Base-by-base conservation (phyloP, 2,113 vertebrate genomes). In the Ondatra zibethicus region DNA sequence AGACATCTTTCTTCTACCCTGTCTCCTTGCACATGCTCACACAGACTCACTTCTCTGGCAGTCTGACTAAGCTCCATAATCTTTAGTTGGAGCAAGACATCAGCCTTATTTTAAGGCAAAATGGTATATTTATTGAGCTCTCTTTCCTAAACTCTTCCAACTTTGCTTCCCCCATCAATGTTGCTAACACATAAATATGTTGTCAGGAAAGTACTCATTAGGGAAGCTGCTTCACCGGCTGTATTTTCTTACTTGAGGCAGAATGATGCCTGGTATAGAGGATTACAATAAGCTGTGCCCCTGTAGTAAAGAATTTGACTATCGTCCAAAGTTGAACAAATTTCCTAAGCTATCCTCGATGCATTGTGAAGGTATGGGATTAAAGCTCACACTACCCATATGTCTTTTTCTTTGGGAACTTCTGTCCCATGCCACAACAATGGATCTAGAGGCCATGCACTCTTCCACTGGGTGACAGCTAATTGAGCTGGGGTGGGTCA, bases 291-390 rank as follows among this genome's bases (percentile, higher is more conserved):
- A 50, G 6, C 4, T 23, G 36, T 66, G 21, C 58, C 42, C 88
- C n/a, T 92, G n/a, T 21, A 55, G 58, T 73, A 85, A 90, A 87
- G 45, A 77, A 25, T 90, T 50, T 73, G 17, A 70, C 14, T 29
- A 36, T 17, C 86, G 36, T 63, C 52, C 36, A 85, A 58, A 92
- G 75, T 17, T 14, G 84, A 75, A 63, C 16, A 13, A 55, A 39
- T 90, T 93, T 94, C 93, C 85, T 66, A 96, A 78, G 31, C 89
- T 33, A 25, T 50, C 58, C 95, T 88, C 39, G 47, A 87, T 8
- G 14, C 82, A 31, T 50, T 63, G 17, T 42, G 85, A 89, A 89
- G 52, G 45, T n/a, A 33, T 50, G 89, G 55, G 68, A 36, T 5
- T 33, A 84, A 63, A 58, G 9, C 1, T n/a, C 4, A n/a, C 4